Evolutionary conservation across 2,888 invertebrate species (phyloP), one percentile per base, ranked within the genome.

Genomic region (Zygogramma bicolorata): DNA sequence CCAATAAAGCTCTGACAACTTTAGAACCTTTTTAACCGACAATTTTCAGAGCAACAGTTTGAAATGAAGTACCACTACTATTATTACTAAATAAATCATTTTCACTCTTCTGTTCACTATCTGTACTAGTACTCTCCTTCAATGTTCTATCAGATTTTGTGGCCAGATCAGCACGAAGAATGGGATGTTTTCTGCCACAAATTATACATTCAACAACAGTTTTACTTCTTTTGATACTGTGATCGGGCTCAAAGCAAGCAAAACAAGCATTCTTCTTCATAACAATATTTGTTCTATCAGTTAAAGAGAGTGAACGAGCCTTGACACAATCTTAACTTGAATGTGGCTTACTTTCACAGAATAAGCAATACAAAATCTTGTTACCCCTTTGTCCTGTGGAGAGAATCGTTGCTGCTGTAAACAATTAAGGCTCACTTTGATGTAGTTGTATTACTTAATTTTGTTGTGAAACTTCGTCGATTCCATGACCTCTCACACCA

Each of bases 1-100:
- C n/a, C n/a, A n/a, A n/a, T 58, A 27, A 27, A 27, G 58, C 58
- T 58, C 25, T 58, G 13, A 58, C 58, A 58, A 58, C 27, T 13
- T 15, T 58, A n/a, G 58, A 58, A 27, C 27, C 27, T n/a, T n/a
- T n/a, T n/a, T n/a, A n/a, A 4, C 2, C 6, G 10, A 57, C 57
- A 8, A 59, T 13, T 15, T 13, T 59, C 7, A 15, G 15, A 31
- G 59, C 29, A 31, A 59, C 59, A 31, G 59, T 31, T 59, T 59
- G 59, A n/a, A 59, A 59, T 6, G 15, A 31, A 31, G 59, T 59
- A n/a, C 59, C 59, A 8, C n/a, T 59, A 1, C 18, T 59, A 31
- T 59, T 2, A 29, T 31, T 59, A 31, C 29, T 59, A 27, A 58
- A 10, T 4, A 58, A 10, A 25, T 7, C 13, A 58, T 58, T 58